Evolutionary conservation across 1,140 invertebrate species (phyloP).

Genomic region (Drosophila parvula): DNA sequence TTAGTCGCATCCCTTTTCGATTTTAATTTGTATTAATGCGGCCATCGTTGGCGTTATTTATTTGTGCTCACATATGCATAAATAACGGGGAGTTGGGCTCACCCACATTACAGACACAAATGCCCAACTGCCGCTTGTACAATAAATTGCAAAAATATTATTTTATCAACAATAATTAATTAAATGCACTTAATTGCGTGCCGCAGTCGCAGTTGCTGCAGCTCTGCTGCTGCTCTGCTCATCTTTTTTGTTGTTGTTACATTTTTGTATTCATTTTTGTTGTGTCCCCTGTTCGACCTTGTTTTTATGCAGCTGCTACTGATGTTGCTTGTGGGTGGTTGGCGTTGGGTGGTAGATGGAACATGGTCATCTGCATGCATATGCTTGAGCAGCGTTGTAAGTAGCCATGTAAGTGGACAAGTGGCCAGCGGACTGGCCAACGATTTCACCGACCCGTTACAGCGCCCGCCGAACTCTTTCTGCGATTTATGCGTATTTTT

Average conservation of each 20-base stretch:
- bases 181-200: constrained; percentile 83
- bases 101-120: constrained; percentile 23
- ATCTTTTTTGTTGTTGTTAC: constrained; percentile 14
- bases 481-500: constrained; percentile 80
- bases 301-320: constrained; percentile 55
- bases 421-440: constrained; percentile 30
- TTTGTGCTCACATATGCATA: constrained; percentile 75
- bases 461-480: constrained; percentile 9
- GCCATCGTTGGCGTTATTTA: constrained; percentile 62
- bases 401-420: constrained; percentile 79
- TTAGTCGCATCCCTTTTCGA: too few relatives aligned
- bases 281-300: constrained; percentile 43
- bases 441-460: neutral
- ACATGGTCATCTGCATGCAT: constrained; percentile 79
- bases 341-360: constrained; percentile 4
- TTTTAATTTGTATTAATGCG: constrained; percentile 20
- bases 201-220: constrained; percentile 58
- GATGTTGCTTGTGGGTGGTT: constrained; percentile 18
- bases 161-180: constrained; percentile 83
- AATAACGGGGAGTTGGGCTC: constrained; percentile 50
- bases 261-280: constrained; percentile 29
- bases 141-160: constrained; percentile 83
- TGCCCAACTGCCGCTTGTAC: constrained; percentile 55
- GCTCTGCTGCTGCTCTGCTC: constrained; percentile 6
- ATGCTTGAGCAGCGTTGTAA: constrained; percentile 77